Percentiles rank a stretch among this genome's conserved stretches.
These are phyloP conservation scores for Xestobium rufovillosum DNA, from an alignment of 2,888 invertebrate species.

Conservation along the genomic window DNA sequence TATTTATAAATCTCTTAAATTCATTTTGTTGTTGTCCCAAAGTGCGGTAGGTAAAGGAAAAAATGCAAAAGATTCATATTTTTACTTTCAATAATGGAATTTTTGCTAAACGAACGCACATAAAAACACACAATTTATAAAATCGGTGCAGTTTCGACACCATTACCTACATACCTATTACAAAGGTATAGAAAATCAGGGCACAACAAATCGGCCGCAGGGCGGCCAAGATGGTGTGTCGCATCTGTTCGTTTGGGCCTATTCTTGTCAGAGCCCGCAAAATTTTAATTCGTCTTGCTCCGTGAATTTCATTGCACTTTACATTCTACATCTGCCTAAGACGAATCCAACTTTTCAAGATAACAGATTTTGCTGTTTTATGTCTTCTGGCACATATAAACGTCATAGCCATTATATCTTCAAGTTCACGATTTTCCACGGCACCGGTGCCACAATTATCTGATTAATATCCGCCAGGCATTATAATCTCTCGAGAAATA, in stretches of 20 bases:
- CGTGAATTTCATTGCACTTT: constrained; percentile 31
- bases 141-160: too few species aligned
- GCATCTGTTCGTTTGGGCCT: constrained; percentile 30
- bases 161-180: constrained; percentile 28
- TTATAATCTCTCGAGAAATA: too few species aligned
- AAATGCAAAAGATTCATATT: too few species aligned
- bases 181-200: constrained; percentile 31
- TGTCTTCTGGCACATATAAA: not conserved
- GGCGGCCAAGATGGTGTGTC: constrained; percentile 24
- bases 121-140: too few species aligned
- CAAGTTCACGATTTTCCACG: not conserved
- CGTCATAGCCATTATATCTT: constrained; percentile 5
- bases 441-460: too few species aligned
- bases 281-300: constrained; percentile 38
- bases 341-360: constrained; percentile 33
- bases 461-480: too few species aligned
- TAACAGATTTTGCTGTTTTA: constrained; percentile 16
- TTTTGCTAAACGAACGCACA: too few species aligned
- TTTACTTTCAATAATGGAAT: too few species aligned
- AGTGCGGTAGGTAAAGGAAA: too few species aligned
- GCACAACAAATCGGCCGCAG: constrained; percentile 33
- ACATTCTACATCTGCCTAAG: constrained; percentile 36
- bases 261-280: constrained; percentile 33
- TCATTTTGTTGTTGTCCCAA: too few species aligned
- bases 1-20: too few species aligned